A percentile compares a stretch with the other conserved stretches of the same genome.
These are phyloP conservation scores for Trachymyrmex septentrionalis DNA, from an alignment of 1,140 invertebrate species.

Conservation along the genomic window DNA sequence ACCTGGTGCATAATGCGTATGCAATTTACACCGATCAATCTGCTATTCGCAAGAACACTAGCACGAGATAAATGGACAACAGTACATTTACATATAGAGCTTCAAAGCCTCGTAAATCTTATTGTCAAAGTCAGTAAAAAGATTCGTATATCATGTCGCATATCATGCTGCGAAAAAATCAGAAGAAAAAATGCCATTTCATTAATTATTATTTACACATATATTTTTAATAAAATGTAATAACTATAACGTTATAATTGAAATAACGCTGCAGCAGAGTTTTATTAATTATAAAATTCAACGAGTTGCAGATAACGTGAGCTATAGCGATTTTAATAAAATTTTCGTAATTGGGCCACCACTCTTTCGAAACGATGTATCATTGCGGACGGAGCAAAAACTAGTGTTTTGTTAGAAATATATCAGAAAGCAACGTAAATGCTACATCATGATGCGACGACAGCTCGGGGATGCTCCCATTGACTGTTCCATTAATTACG, in stretches of 20 bases:
- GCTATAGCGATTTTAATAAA: conserved; percentile 20
- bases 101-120: neutral
- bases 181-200: neutral
- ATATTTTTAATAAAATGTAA: neutral
- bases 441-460: conserved; percentile 21
- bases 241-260: conserved; percentile 16
- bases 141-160: neutral
- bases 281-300: conserved; percentile 40
- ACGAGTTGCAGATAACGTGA: neutral
- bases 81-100: conserved; percentile 3
- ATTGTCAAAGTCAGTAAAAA: neutral
- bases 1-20: conserved; percentile 57
- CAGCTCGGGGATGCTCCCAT: conserved; percentile 32
- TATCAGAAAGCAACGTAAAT: conserved; percentile 7
- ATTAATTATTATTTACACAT: conserved; percentile 24
- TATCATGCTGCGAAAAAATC: neutral
- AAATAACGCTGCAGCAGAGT: neutral
- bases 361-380: conserved; percentile 4
- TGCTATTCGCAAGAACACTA: conserved; percentile 47
- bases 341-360: neutral
- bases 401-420: neutral
- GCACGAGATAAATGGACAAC: neutral
- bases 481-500: conserved; percentile 84
- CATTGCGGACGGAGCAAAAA: neutral
- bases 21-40: conserved; percentile 61